A percentile compares a stretch with the other conserved stretches of the same genome.
Evolutionary conservation across 2,113 vertebrate genomes (phyloP).

Genomic region (Platichthys flesus): DNA sequence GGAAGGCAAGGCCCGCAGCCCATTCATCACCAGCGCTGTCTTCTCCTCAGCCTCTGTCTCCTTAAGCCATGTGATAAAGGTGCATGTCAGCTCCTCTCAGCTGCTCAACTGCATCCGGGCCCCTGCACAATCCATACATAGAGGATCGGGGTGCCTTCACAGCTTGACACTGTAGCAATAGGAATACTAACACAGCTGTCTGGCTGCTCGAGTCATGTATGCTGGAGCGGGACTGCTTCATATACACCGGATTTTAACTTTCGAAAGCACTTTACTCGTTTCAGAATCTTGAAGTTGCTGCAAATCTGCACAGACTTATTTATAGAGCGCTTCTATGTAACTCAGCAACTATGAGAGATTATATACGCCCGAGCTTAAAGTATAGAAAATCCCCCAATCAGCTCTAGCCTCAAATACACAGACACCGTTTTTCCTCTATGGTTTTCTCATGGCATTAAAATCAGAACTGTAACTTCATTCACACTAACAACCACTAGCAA

Average conservation of each 20-base stretch:
- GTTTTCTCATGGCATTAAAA: constrained; percentile 55
- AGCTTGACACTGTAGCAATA: constrained; percentile 45
- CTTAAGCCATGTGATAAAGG: constrained; percentile 83
- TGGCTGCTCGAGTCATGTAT: constrained; percentile 33
- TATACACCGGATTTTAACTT: constrained; percentile 23
- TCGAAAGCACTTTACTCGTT: constrained; percentile 22
- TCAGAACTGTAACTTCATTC: constrained; percentile 60
- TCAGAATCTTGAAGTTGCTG: constrained; percentile 23
- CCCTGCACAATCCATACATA: constrained; percentile 72
- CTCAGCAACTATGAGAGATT: constrained; percentile 55
- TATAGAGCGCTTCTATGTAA: constrained; percentile 27
- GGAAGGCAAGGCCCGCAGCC: constrained; percentile 74
- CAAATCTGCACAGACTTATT: constrained; percentile 38
- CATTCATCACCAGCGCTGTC: constrained; percentile 80
- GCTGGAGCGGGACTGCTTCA: constrained; percentile 25
- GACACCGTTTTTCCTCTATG: constrained; percentile 40
- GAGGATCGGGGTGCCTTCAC: constrained; percentile 51
- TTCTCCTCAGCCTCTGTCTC: constrained; percentile 73
- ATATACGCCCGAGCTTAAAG: constrained; percentile 64
- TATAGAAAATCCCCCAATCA: constrained; percentile 74
- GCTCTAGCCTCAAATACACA: constrained; percentile 65
- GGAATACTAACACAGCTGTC: constrained; percentile 31
- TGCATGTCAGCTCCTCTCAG: constrained; percentile 78
- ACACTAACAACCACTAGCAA: constrained; percentile 54
- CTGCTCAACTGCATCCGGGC: constrained; percentile 76